Evolutionary conservation across 35 echinoderm and acorn worm species (phyloP).

Genomic region (Ophiothrix spiculata): DNA sequence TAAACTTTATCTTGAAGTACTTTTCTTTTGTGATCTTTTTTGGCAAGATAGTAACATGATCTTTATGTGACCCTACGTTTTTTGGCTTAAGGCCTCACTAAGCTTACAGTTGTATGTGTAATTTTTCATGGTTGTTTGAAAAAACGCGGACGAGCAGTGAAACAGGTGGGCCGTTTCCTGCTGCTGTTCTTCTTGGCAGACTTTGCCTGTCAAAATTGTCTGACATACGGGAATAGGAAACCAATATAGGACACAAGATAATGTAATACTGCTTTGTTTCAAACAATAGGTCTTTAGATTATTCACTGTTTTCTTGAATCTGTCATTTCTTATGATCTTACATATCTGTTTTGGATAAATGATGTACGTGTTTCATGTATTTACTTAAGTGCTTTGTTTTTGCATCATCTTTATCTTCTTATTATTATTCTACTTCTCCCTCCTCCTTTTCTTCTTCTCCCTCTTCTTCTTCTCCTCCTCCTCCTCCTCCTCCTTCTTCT

Average conservation of each 20-base stretch:
- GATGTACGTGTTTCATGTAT: too few species aligned
- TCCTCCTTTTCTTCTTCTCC: too few species aligned
- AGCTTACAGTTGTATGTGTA: not conserved
- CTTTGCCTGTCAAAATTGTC: constrained; percentile 7
- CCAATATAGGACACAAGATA: not conserved
- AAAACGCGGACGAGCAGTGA: not conserved
- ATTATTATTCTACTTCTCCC: too few species aligned
- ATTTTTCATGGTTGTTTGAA: not conserved
- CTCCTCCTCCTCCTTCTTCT: too few species aligned
- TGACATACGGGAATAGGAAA: not conserved
- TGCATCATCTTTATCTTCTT: too few species aligned
- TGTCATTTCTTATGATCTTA: too few species aligned
- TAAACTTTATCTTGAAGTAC: too few species aligned
- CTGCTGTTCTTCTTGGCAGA: constrained; percentile 3
- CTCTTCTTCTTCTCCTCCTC: too few species aligned
- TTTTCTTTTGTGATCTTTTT: too few species aligned
- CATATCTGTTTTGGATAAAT: too few species aligned
- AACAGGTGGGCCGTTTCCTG: not conserved
- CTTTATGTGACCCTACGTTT: not conserved
- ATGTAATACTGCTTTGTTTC: not conserved
- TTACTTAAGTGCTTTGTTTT: too few species aligned
- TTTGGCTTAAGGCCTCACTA: not conserved
- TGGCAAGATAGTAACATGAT: not conserved
- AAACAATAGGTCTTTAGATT: too few species aligned
- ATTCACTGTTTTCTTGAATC: not conserved